Conservation (phyloP, 2,888 invertebrate species). For the Furcula furcula region DNA sequence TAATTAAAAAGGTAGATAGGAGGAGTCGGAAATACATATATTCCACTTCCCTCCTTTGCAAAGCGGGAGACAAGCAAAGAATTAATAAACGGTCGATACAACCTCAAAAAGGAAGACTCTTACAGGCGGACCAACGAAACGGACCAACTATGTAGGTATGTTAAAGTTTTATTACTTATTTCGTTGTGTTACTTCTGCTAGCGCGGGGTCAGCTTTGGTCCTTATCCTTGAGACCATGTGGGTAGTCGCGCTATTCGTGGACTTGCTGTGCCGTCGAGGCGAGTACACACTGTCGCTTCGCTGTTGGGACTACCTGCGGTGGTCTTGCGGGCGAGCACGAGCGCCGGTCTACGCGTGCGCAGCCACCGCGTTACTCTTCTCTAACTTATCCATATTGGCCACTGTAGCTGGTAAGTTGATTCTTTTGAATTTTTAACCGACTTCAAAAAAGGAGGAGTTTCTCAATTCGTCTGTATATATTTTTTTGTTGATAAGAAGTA, state of each 20-base stretch:
- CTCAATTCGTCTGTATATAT: no score
- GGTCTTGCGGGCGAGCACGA: slow-evolving; percentile 71
- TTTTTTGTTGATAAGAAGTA: no score
- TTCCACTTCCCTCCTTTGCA: no score
- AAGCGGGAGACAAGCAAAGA: no score
- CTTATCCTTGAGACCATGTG: slow-evolving; percentile 75
- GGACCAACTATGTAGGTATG: no score
- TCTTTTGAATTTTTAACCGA: no score
- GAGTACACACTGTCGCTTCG: slow-evolving; percentile 67
- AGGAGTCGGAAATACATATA: no score
- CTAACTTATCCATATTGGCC: slow-evolving; percentile 62
- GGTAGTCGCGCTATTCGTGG: slow-evolving; percentile 71
- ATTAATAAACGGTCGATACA: no score
- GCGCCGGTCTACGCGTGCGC: slow-evolving; percentile 73
- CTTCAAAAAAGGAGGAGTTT: no score
- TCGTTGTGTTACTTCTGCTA: slow-evolving; percentile 15
- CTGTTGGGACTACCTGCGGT: slow-evolving; percentile 73
- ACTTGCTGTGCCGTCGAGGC: slow-evolving; percentile 67
- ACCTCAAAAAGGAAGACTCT: no score
- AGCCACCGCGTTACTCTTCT: slow-evolving; percentile 68
- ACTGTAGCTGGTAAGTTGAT: slow-evolving; percentile 59
- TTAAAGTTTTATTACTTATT: background rate
- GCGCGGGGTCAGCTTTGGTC: slow-evolving; percentile 63
- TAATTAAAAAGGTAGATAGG: no score
- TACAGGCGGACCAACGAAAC: no score